Percentiles rank a stretch among this genome's conserved stretches.
Conservation (phyloP, 2,888 invertebrate genomes). For the Lasiommata megera region DNA sequence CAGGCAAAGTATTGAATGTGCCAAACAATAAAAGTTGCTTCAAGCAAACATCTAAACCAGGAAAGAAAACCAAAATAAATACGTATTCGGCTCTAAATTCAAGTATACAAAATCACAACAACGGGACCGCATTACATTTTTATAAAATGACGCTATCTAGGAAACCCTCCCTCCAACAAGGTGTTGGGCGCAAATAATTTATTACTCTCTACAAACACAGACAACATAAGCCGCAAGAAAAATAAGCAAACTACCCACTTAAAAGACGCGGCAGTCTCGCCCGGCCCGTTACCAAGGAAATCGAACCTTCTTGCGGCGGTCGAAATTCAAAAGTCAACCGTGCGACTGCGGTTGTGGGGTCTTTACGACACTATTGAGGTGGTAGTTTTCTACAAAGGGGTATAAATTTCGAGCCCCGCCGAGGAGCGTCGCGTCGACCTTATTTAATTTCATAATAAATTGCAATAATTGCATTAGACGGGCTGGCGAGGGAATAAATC, state of each 20-base stretch:
- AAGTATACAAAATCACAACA: slow-evolving; percentile 65
- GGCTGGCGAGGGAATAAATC: slow-evolving; percentile 63
- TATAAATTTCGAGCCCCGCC: slow-evolving; percentile 60
- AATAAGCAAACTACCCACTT: slow-evolving; percentile 78
- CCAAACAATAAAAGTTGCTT: too few species aligned
- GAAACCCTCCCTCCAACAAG: slow-evolving; percentile 58
- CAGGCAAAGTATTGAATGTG: too few species aligned
- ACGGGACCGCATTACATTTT: slow-evolving; percentile 75
- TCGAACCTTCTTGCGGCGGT: slow-evolving; percentile 48
- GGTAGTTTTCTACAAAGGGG: slow-evolving; percentile 46
- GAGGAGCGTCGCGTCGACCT: slow-evolving; percentile 63
- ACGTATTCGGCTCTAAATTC: slow-evolving; percentile 25
- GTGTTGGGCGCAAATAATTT: slow-evolving; percentile 79
- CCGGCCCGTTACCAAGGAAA: slow-evolving; percentile 42
- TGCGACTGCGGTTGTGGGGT: slow-evolving; percentile 41
- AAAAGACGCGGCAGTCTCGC: slow-evolving; percentile 54
- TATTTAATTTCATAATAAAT: slow-evolving; percentile 80
- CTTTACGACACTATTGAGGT: slow-evolving; percentile 43
- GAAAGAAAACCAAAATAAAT: slow-evolving; percentile 20
- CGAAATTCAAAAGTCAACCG: slow-evolving; percentile 61
- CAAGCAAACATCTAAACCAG: neutral
- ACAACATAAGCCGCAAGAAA: slow-evolving; percentile 74
- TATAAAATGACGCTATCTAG: slow-evolving; percentile 77
- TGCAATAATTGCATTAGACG: slow-evolving; percentile 77
- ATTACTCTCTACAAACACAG: slow-evolving; percentile 67